Conservation (phyloP, 2,113 vertebrate species). For the Corythoichthys haematopterus region DNA sequence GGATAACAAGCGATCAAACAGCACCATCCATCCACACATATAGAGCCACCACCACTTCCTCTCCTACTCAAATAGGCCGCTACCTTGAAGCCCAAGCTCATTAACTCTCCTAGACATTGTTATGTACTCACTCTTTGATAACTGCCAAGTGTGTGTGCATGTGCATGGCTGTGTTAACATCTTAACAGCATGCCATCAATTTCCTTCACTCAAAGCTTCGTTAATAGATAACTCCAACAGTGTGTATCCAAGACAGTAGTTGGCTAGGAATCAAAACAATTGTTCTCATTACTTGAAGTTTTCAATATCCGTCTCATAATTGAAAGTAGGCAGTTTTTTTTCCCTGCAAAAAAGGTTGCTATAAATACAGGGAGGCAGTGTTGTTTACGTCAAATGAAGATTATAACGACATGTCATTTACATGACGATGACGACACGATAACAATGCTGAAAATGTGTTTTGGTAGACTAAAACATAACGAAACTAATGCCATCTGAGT, state of each 20-base stretch:
- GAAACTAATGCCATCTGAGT: no score
- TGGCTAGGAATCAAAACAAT: background rate
- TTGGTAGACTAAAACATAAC: no score
- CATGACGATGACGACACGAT: no score
- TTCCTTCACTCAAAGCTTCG: conserved; percentile 1
- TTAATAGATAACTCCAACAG: conserved; percentile 1
- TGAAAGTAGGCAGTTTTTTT: no score
- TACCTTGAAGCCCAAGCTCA: conserved; percentile 42
- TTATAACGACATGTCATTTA: no score
- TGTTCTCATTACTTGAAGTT: background rate
- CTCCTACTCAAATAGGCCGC: conserved; percentile 17
- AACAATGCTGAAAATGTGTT: no score
- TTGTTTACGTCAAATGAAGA: no score
- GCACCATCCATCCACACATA: conserved; percentile 40
- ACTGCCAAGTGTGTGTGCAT: conserved; percentile 4
- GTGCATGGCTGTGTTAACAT: background rate
- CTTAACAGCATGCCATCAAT: conserved; percentile 2
- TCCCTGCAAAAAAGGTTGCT: no score
- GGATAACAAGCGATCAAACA: conserved; percentile 56
- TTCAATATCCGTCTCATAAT: background rate
- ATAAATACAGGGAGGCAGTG: no score
- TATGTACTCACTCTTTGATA: conserved; percentile 25
- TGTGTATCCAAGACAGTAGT: background rate
- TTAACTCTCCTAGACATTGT: conserved; percentile 48
- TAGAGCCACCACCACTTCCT: conserved; percentile 7